A percentile compares a stretch with the other conserved stretches of the same genome.
Evolutionary conservation across 2,888 invertebrate genomes (phyloP).

Genomic region (Synergus umbraculus): DNA sequence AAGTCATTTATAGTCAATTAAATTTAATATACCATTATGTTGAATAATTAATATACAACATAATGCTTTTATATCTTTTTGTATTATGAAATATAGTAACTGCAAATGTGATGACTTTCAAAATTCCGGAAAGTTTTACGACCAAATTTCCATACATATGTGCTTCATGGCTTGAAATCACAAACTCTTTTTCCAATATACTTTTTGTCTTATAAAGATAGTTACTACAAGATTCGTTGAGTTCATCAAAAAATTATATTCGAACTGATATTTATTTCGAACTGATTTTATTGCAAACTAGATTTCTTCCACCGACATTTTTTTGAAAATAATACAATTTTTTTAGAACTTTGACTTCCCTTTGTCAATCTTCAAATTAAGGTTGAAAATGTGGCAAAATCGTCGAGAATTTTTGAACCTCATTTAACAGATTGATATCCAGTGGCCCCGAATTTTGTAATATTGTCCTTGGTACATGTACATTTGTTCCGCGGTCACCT

Average conservation of each 20-base stretch:
- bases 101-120: not conserved
- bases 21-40: too few relatives aligned
- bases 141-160: not conserved
- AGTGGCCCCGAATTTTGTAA: slow-evolving; percentile 14
- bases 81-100: too few relatives aligned
- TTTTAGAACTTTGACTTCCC: not conserved
- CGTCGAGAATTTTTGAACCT: not conserved
- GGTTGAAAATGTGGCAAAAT: not conserved
- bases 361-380: not conserved
- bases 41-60: too few relatives aligned
- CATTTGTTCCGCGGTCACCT: slow-evolving; percentile 1
- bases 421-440: not conserved
- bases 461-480: slow-evolving; percentile 8
- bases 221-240: not conserved
- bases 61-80: too few relatives aligned
- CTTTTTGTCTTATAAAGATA: not conserved
- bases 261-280: not conserved
- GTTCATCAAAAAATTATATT: not conserved
- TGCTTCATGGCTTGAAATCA: not conserved
- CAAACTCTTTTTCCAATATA: too few relatives aligned
- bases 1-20: too few relatives aligned
- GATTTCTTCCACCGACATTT: too few relatives aligned
- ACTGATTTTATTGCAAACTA: not conserved
- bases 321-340: not conserved
- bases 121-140: not conserved